phyloP scores from a whole-genome alignment of 1,140 invertebrate genomes.

The Dendroctonus valens region DNA sequence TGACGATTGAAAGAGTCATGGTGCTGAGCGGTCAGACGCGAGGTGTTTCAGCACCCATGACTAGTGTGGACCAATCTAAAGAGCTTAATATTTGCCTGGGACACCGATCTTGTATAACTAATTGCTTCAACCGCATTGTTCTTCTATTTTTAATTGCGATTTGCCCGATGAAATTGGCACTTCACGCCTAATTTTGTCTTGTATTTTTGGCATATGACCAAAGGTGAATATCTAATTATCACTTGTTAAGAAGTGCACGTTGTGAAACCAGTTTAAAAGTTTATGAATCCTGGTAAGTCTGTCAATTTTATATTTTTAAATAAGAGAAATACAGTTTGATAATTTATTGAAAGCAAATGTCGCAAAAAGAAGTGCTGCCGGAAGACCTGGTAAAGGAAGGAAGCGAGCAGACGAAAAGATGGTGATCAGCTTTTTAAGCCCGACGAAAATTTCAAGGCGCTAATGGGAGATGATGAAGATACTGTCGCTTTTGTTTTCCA shows the following conservation, averaged over 20 bases:
- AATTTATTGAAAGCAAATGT: slow-evolving; percentile 1
- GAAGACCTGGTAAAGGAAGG: slow-evolving; percentile 22
- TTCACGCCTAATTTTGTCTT: slow-evolving; percentile 20
- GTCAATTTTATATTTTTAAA: background rate
- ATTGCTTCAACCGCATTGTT: background rate
- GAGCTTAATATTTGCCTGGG: too few relatives aligned
- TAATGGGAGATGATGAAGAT: slow-evolving; percentile 32
- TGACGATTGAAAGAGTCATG: too few relatives aligned
- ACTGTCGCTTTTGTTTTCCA: slow-evolving; percentile 32
- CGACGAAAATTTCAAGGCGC: slow-evolving; percentile 24
- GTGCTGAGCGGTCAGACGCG: too few relatives aligned
- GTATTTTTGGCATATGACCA: slow-evolving; percentile 21
- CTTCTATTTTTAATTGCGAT: slow-evolving; percentile 21
- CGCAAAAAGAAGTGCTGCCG: background rate
- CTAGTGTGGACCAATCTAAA: too few relatives aligned
- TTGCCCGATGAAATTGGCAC: slow-evolving; percentile 3
- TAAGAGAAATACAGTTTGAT: background rate
- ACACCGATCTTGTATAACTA: too few relatives aligned
- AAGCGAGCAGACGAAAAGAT: slow-evolving; percentile 27
- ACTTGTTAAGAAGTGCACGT: background rate
- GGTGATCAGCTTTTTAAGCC: slow-evolving; percentile 28
- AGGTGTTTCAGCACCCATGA: too few relatives aligned
- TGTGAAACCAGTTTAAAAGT: background rate
- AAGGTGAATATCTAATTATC: background rate
- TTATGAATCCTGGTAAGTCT: background rate